phyloP scores from a whole-genome alignment of 2,113 vertebrate species.

The Nycticebus coucang region DNA sequence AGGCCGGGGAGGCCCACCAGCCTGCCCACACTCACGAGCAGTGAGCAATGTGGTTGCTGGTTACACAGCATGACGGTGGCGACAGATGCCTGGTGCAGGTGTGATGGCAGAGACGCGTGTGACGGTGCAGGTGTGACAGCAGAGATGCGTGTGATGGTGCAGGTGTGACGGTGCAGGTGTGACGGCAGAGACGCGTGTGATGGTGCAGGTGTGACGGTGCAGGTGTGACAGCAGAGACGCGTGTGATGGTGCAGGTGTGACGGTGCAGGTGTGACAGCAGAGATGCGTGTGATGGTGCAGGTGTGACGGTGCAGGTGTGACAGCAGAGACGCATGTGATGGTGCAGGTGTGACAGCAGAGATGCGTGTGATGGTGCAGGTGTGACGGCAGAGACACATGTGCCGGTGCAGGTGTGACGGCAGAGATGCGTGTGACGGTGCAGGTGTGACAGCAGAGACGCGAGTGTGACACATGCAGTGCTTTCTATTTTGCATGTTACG shows the following conservation, averaged over 20 bases:
- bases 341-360: accelerated
- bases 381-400: accelerated
- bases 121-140: accelerated
- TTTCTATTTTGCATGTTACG: accelerated
- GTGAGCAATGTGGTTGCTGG: accelerated
- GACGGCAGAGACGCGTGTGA: too few species aligned
- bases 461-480: accelerated
- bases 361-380: too few species aligned
- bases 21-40: background rate
- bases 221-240: accelerated
- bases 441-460: accelerated
- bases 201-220: too few species aligned
- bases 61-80: accelerated
- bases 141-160: too few species aligned
- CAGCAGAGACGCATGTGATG: accelerated
- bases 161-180: too few species aligned
- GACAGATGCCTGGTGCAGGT: accelerated
- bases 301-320: too few species aligned
- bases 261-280: too few species aligned
- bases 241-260: accelerated
- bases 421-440: accelerated
- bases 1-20: background rate
- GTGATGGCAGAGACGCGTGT: accelerated
- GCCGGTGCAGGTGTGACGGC: too few species aligned
- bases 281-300: too few species aligned